Evolutionary conservation across 1,140 invertebrate genomes (phyloP).

Genomic region (Anastrepha ludens): DNA sequence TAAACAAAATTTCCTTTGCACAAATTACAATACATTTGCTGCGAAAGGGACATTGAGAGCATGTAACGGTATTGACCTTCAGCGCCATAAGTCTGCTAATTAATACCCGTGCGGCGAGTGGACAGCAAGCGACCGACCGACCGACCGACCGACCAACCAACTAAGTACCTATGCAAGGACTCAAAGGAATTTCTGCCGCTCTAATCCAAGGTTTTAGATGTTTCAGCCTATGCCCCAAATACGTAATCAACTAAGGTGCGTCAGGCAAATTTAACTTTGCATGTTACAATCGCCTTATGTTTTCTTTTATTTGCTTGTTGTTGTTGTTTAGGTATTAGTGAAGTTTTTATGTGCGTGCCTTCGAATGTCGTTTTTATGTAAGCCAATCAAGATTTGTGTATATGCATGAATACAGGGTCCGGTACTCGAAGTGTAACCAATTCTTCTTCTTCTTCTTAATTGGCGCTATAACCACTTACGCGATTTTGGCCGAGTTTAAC

Average conservation of each 20-base stretch:
- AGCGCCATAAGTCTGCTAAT: constrained; percentile 1
- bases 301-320: not conserved
- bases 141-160: not conserved
- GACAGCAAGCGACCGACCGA: not conserved
- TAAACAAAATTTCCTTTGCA: not conserved
- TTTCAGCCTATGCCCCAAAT: not conserved
- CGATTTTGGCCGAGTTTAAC: no score
- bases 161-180: not conserved
- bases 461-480: no score
- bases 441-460: no score
- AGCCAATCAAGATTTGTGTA: not conserved
- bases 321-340: not conserved
- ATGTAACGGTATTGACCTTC: constrained; percentile 17
- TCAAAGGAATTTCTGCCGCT: not conserved
- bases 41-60: not conserved
- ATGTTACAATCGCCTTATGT: not conserved
- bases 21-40: not conserved
- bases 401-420: no score
- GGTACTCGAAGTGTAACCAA: no score
- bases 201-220: not conserved
- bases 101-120: not conserved
- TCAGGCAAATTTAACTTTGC: not conserved
- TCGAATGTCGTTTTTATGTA: not conserved
- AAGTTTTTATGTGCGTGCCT: not conserved
- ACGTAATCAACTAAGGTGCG: not conserved